Evolutionary conservation across 2,797 vertebrate species (phyloP).

Genomic region (Chiroxiphia lanceolata): DNA sequence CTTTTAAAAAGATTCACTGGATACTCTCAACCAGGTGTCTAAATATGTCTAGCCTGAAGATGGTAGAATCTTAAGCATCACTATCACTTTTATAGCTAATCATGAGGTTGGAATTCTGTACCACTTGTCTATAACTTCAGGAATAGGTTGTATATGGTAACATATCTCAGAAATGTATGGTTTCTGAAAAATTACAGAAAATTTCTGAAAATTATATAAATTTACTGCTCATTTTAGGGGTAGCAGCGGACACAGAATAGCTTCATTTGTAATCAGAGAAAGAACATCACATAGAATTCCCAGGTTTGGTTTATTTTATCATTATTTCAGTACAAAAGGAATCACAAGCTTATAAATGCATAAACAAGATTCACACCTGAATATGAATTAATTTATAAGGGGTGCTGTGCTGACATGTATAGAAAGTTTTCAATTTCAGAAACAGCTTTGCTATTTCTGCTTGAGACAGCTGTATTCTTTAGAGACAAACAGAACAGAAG

Average conservation of each 20-base stretch:
- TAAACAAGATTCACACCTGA: not conserved
- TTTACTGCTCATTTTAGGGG: not conserved
- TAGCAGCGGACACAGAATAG: not conserved
- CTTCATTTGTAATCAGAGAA: not conserved
- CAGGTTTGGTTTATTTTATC: not conserved
- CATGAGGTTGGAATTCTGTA: not conserved
- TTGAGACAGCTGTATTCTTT: not conserved
- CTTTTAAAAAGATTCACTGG: not conserved
- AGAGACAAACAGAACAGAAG: not conserved
- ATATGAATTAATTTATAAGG: not conserved
- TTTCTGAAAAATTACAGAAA: not conserved
- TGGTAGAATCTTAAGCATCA: not conserved
- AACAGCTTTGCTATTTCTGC: not conserved
- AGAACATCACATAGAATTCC: not conserved
- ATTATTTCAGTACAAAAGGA: constrained; percentile 14
- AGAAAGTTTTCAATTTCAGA: not conserved
- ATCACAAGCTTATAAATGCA: not conserved
- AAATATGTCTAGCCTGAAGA: not conserved
- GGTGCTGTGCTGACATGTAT: not conserved
- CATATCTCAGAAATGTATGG: not conserved
- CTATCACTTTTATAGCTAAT: not conserved
- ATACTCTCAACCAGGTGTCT: not conserved
- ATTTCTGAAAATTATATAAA: not conserved
- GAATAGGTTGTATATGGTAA: not conserved
- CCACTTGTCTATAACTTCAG: not conserved